Conservation (phyloP, 2,113 vertebrate species). For the Zosterops hypoxanthus region DNA sequence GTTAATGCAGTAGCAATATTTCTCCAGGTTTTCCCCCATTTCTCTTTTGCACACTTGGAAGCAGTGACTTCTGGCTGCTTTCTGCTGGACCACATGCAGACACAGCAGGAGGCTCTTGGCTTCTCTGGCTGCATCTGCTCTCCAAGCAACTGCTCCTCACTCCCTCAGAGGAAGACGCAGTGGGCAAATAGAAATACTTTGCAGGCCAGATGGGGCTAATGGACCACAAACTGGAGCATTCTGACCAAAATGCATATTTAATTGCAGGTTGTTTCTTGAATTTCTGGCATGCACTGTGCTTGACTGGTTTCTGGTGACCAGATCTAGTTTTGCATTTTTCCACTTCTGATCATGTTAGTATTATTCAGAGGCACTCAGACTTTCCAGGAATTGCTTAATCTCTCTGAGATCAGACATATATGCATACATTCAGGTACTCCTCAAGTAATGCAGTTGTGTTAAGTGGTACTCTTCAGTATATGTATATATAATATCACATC, state of each 20-base stretch:
- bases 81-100: slow-evolving; percentile 32
- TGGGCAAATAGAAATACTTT: slow-evolving; percentile 30
- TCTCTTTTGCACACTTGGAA: slow-evolving; percentile 16
- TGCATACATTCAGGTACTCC: neutral
- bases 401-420: neutral
- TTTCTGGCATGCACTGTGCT: neutral
- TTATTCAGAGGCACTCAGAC: neutral
- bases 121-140: slow-evolving; percentile 1
- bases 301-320: neutral
- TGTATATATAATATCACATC: neutral
- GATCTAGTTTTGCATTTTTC: neutral
- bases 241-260: slow-evolving; percentile 12
- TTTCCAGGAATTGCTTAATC: neutral
- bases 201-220: slow-evolving; percentile 39
- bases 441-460: neutral
- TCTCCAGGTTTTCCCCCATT: neutral
- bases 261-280: slow-evolving; percentile 3
- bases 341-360: neutral
- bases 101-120: slow-evolving; percentile 41
- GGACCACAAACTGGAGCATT: slow-evolving; percentile 1
- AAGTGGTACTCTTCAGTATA: neutral
- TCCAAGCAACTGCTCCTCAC: slow-evolving; percentile 30
- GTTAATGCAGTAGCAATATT: neutral
- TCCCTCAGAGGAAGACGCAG: neutral
- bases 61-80: slow-evolving; percentile 2